Conservation (phyloP, 2,797 vertebrate species). For the Hydrocynus forskahlii region DNA sequence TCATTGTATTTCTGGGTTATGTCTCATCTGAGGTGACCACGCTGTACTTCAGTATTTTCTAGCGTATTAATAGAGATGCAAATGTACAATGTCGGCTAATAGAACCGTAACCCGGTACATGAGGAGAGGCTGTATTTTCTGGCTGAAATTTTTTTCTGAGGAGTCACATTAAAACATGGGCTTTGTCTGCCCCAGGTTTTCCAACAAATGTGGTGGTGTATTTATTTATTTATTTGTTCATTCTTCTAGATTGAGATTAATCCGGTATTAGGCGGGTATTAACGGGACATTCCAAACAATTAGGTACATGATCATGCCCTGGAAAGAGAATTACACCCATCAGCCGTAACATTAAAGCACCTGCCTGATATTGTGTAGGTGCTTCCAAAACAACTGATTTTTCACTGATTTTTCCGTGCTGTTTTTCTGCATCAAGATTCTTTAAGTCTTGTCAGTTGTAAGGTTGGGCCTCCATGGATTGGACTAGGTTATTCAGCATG, state of each 20-base stretch:
- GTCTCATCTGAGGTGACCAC: conserved; percentile 70
- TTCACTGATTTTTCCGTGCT: too few relatives aligned
- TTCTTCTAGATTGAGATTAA: not conserved
- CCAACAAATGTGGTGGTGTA: conserved; percentile 51
- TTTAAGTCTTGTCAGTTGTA: too few relatives aligned
- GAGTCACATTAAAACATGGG: conserved; percentile 77
- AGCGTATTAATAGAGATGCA: conserved; percentile 62
- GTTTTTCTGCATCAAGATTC: too few relatives aligned
- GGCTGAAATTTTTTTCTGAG: conserved; percentile 73
- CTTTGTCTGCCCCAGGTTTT: conserved; percentile 78
- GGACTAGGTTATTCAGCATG: too few relatives aligned
- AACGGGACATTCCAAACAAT: not conserved
- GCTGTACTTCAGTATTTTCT: conserved; percentile 77
- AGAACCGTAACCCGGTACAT: conserved; percentile 65
- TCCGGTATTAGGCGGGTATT: not conserved
- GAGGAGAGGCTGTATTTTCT: conserved; percentile 79
- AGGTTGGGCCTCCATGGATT: too few relatives aligned
- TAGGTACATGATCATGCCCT: not conserved
- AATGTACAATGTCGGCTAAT: conserved; percentile 64
- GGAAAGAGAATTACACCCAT: too few relatives aligned
- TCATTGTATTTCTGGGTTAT: conserved; percentile 72
- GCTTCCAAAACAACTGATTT: too few relatives aligned
- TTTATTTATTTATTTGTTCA: not conserved
- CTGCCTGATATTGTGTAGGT: too few relatives aligned
- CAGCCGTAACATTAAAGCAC: too few relatives aligned